Conservation (phyloP, 2,113 vertebrate species). For the Indicator maculatus region DNA sequence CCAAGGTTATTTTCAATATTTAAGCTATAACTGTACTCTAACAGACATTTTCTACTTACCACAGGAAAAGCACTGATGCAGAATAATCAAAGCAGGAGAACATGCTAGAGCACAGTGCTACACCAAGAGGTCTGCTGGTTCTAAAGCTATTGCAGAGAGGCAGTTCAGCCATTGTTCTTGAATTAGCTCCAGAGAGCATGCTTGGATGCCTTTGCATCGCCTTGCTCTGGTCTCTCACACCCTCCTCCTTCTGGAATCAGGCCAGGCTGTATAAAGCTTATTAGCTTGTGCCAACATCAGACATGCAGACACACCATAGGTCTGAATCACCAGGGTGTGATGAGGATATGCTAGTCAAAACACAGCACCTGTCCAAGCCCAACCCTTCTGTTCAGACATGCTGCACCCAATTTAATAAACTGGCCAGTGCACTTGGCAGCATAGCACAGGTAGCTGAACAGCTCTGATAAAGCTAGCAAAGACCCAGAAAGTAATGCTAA, state of each 20-base stretch:
- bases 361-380: background rate
- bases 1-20: background rate
- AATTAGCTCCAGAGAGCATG: background rate
- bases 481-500: background rate
- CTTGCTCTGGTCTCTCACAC: background rate
- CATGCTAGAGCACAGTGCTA: background rate
- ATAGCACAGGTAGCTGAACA: background rate
- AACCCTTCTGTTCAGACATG: background rate
- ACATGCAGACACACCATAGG: background rate
- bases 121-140: background rate
- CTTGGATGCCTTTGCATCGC: fast-evolving
- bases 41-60: background rate
- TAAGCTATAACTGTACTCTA: background rate
- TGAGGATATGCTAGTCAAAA: background rate
- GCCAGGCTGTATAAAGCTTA: background rate
- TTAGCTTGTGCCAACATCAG: background rate
- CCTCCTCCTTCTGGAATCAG: background rate
- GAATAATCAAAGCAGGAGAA: background rate
- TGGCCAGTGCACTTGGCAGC: background rate
- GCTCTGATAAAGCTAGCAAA: background rate
- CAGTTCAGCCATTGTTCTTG: background rate
- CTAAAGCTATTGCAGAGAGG: background rate
- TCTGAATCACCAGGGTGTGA: background rate
- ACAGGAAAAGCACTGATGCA: background rate
- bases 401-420: fast-evolving